Conservation (phyloP, 1,140 invertebrate species). For the Penaeus chinensis region DNA sequence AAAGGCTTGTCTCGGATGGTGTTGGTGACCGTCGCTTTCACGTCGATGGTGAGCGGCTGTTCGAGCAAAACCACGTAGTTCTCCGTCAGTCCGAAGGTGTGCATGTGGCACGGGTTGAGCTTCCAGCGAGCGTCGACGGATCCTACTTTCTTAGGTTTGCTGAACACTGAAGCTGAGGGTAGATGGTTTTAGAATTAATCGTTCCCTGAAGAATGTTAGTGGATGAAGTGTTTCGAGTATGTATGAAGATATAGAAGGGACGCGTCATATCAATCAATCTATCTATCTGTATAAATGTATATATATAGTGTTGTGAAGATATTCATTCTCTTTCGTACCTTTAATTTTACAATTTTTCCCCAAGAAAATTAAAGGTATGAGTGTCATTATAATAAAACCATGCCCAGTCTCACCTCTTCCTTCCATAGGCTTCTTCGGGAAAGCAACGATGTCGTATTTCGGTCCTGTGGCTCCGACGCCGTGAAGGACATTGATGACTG, state of each 20-base stretch:
- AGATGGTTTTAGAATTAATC: background rate
- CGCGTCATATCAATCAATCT: no score
- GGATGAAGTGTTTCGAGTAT: no score
- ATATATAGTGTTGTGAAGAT: no score
- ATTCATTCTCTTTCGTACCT: no score
- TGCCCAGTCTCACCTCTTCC: constrained; percentile 72
- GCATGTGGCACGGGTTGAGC: constrained; percentile 67
- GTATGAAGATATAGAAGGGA: no score
- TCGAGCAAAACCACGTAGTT: constrained; percentile 68
- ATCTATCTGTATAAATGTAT: no score
- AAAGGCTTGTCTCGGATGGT: constrained; percentile 61
- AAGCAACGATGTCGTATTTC: constrained; percentile 79
- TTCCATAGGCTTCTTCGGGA: constrained; percentile 78
- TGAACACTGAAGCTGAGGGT: constrained; percentile 40
- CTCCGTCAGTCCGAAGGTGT: constrained; percentile 68
- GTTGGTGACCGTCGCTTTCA: constrained; percentile 62
- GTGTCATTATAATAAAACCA: no score
- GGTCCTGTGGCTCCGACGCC: constrained; percentile 77
- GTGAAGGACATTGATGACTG: constrained; percentile 83
- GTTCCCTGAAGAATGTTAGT: no score
- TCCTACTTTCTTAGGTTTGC: constrained; percentile 62
- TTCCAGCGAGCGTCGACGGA: constrained; percentile 65
- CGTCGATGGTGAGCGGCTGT: constrained; percentile 65
- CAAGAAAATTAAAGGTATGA: no score
- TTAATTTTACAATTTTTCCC: no score